Percentiles rank a stretch among this genome's conserved stretches.
These are phyloP conservation scores for Saiga tatarica DNA, from an alignment of 2,113 vertebrate species.

Conservation along the genomic window DNA sequence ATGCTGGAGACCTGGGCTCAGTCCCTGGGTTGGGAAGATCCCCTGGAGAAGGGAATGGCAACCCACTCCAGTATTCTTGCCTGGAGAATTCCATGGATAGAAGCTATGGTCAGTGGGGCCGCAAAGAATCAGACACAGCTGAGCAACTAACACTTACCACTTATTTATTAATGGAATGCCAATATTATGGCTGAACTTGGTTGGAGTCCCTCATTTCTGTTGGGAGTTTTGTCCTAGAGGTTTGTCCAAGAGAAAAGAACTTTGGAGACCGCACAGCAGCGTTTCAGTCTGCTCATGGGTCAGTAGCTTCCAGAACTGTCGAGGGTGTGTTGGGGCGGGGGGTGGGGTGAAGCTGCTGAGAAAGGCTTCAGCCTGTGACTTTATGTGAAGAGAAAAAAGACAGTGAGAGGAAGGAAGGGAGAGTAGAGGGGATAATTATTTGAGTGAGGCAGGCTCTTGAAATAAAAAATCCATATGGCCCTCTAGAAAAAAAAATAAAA, in stretches of 20 bases:
- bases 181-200: neutral
- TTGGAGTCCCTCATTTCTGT: neutral
- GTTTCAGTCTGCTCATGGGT: neutral
- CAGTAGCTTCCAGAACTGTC: no score
- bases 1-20: neutral
- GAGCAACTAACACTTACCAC: neutral
- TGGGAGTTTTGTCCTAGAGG: neutral
- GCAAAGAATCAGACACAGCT: neutral
- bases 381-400: neutral
- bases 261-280: neutral
- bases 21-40: neutral
- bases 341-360: neutral
- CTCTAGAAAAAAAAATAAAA: neutral
- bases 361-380: neutral
- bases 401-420: neutral
- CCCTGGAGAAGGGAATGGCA: neutral
- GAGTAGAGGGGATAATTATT: neutral
- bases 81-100: neutral
- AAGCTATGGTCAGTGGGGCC: neutral
- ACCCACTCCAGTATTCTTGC: neutral
- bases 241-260: neutral
- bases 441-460: neutral
- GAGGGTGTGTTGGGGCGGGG: no score
- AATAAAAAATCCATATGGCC: conserved; percentile 18
- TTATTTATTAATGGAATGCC: neutral